Base-by-base conservation (phyloP, 2,888 invertebrate species). In the Phymatocera aterrima region DNA sequence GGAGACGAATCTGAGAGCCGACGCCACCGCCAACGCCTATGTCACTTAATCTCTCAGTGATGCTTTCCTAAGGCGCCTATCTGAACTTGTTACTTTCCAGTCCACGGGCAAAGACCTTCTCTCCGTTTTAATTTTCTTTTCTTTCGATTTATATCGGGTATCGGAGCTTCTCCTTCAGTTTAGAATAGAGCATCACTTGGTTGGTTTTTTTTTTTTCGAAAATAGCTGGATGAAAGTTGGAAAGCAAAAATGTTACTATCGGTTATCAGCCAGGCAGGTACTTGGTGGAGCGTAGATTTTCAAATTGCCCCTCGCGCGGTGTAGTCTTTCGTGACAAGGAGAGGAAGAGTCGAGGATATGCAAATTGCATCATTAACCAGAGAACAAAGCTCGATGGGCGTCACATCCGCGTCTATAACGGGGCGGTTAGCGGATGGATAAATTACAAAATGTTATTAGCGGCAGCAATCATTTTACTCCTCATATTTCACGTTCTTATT, bases 401-500 rank as follows among this genome's bases (percentile, higher is more conserved):
- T n/a, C n/a, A 72, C 72, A 51, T 31, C 72, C 43, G 51, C 72
- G 72, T 34, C 34, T 57, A 48, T 72, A 51, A 51, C 5, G 24
- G 40, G 57, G 75, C 18, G 57, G 40, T 48, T 75, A 28, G 57
- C 54, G 74, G 57, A 34, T 21, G 57, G 75, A 75, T 75, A 60
- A 75, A 75, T 75, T 57, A 8, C 60, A 48, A 75, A 75, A 75
- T 54, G 75, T 75, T 75, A 75, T 57, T 57, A 60, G 57, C 24
- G 54, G 75, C 40, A 24, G 60, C 21, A 57, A 75, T 57, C 75
- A 40, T 60, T 75, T 75, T 72, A 34, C 18, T 51, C 31, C 51
- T 51, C 31, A 51, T 72, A 72, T 48, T 48, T 70, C 48, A 72
- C 34, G 5, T 24, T 24, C 31, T 51, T 51, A 8, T 72, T 51